A percentile compares a stretch with the other conserved stretches of the same genome.
Evolutionary conservation across 1,140 invertebrate species (phyloP).

Genomic region (Microplitis mediator): DNA sequence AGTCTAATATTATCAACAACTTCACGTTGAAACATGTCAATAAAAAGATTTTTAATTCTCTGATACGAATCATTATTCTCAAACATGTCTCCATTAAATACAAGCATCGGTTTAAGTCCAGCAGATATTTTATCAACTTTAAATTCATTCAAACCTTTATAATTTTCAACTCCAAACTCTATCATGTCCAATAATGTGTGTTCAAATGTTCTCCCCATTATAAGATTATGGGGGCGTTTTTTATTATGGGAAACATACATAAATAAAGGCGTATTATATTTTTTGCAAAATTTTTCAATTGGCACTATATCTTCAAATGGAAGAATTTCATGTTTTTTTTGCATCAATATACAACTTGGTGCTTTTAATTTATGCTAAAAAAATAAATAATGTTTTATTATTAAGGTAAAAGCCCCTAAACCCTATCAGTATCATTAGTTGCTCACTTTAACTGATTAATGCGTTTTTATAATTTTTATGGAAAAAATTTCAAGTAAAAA

Average conservation of each 20-base stretch:
- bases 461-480: neutral
- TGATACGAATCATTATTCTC: conserved; percentile 79
- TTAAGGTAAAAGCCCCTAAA: conserved; percentile 3
- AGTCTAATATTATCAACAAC: conserved; percentile 80
- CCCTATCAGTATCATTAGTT: neutral
- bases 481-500: too few species aligned
- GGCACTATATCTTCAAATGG: conserved; percentile 85
- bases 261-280: conserved; percentile 89
- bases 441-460: too few species aligned
- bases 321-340: conserved; percentile 81
- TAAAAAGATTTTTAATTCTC: conserved; percentile 86
- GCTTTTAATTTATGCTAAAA: conserved; percentile 82
- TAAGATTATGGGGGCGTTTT: conserved; percentile 92
- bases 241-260: conserved; percentile 90
- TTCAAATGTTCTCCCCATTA: conserved; percentile 90
- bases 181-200: conserved; percentile 93
- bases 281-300: conserved; percentile 84
- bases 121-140: conserved; percentile 78
- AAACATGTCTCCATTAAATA: conserved; percentile 94
- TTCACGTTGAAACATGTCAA: conserved; percentile 93
- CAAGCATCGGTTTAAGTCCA: conserved; percentile 88
- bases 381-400: conserved; percentile 36
- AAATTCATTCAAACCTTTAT: conserved; percentile 79
- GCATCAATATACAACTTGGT: conserved; percentile 77
- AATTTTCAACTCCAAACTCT: conserved; percentile 90